phyloP scores from a whole-genome alignment of 1,140 invertebrate species.

The Aphelinus atriplicis region DNA sequence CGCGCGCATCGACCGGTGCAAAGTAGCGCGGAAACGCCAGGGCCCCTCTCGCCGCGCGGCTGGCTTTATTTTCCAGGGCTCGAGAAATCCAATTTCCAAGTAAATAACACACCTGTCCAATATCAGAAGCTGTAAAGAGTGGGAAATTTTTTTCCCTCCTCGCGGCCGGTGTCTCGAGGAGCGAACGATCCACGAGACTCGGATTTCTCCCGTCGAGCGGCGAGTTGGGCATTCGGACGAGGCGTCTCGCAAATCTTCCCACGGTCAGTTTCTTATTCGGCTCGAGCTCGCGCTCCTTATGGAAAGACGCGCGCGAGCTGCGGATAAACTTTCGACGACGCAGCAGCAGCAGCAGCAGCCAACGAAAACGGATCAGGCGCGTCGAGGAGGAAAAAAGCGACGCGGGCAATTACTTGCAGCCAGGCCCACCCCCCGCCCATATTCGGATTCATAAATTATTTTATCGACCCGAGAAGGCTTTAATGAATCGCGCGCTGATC shows the following conservation, averaged over 20 bases:
- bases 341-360: neutral
- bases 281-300: neutral
- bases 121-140: neutral
- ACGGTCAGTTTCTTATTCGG: slow-evolving; percentile 7
- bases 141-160: neutral
- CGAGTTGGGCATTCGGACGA: too few species aligned
- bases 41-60: too few species aligned
- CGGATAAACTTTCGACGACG: slow-evolving; percentile 7
- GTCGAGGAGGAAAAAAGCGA: neutral
- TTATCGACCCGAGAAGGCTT: neutral
- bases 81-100: neutral
- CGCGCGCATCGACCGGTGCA: too few species aligned
- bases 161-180: neutral
- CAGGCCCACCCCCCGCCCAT: neutral
- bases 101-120: slow-evolving; percentile 6
- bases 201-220: neutral
- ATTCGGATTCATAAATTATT: slow-evolving; percentile 1
- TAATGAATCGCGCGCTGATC: neutral
- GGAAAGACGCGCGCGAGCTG: neutral
- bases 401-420: slow-evolving; percentile 1
- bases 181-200: neutral
- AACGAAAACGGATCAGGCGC: neutral
- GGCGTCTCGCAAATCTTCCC: slow-evolving; percentile 5
- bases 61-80: neutral
- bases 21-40: too few species aligned